phyloP scores from a whole-genome alignment of 35 echinoderm and acorn worm species.

The Heliocidaris erythrogramma region DNA sequence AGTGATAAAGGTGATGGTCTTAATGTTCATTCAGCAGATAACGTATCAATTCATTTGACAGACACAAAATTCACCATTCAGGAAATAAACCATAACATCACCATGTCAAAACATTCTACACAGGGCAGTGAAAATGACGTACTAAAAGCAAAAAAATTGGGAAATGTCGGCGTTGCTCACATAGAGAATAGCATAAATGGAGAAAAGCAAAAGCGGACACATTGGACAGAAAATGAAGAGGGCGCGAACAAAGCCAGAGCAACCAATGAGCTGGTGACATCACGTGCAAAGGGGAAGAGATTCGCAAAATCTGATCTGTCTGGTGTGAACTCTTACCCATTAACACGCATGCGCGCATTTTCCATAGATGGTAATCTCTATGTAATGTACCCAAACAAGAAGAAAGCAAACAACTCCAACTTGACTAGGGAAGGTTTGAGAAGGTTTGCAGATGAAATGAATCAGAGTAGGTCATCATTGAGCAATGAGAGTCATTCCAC shows the following conservation, averaged over 20 bases:
- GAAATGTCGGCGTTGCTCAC: no score
- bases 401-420: background rate
- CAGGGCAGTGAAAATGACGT: background rate
- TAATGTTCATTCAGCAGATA: background rate
- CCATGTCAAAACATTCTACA: background rate
- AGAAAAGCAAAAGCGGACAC: background rate
- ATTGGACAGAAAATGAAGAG: background rate
- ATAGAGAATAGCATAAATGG: background rate
- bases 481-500: background rate
- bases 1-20: background rate
- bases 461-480: background rate
- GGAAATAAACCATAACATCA: background rate
- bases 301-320: background rate
- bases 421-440: background rate
- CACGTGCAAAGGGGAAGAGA: background rate
- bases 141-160: background rate
- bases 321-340: background rate
- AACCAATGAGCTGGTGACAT: background rate
- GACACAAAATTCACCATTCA: background rate
- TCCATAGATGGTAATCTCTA: conserved; percentile 15
- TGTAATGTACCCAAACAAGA: conserved; percentile 19
- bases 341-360: conserved; percentile 25
- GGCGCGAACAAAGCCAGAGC: background rate
- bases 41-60: background rate
- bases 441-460: background rate